Conservation (phyloP, 2,113 vertebrate species). For the Ptilonorhynchus violaceus region DNA sequence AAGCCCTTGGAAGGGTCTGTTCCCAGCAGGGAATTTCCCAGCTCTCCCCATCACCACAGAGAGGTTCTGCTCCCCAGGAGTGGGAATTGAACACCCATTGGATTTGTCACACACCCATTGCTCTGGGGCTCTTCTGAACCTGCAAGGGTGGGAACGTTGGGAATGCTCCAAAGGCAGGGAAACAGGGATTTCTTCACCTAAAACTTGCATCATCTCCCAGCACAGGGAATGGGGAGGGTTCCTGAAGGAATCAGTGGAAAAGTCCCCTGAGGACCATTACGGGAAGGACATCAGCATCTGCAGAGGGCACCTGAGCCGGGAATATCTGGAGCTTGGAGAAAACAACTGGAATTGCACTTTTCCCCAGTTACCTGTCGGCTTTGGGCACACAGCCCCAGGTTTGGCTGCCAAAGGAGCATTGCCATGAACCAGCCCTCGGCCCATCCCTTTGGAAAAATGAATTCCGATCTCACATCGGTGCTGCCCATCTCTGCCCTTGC, state of each 20-base stretch:
- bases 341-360: neutral
- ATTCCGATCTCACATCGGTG: neutral
- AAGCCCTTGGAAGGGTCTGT: neutral
- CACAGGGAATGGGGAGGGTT: neutral
- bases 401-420: neutral
- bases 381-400: neutral
- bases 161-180: neutral
- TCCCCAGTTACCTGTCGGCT: rapidly evolving
- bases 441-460: neutral
- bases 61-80: neutral
- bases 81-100: neutral
- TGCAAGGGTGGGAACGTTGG: rapidly evolving
- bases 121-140: neutral
- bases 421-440: neutral
- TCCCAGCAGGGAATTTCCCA: neutral
- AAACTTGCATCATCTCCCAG: neutral
- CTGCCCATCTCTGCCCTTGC: neutral
- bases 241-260: neutral
- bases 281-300: neutral
- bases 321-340: neutral
- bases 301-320: rapidly evolving
- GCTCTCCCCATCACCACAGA: neutral
- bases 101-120: neutral
- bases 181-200: neutral
- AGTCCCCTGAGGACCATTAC: neutral